Conservation (phyloP, 2,113 vertebrate species). For the Chamaea fasciata region DNA sequence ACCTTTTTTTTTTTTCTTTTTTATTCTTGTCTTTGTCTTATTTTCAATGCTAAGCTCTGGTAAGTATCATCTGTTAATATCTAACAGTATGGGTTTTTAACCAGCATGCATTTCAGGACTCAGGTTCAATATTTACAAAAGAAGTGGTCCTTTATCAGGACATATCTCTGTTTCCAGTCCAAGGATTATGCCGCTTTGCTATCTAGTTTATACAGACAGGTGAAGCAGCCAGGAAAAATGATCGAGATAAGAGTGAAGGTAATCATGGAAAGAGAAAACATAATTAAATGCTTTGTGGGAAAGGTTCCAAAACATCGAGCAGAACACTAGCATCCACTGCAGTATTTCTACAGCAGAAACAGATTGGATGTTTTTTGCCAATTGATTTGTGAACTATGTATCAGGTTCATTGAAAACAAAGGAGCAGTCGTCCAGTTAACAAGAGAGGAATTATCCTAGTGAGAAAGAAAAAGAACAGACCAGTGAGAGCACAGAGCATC, state of each 20-base stretch:
- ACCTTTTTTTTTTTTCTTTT: not conserved
- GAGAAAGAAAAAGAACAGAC: not conserved
- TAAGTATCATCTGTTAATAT: not conserved
- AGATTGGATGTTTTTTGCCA: not conserved
- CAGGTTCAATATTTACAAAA: not conserved
- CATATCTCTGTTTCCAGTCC: not conserved
- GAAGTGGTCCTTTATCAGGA: not conserved
- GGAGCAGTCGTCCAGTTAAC: not conserved
- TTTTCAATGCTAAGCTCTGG: not conserved
- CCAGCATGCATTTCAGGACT: not conserved
- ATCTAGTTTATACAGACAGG: not conserved
- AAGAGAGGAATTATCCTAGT: not conserved
- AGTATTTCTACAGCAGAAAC: not conserved
- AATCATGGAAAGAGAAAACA: not conserved
- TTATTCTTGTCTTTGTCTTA: not conserved
- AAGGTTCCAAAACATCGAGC: not conserved
- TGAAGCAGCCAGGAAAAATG: not conserved
- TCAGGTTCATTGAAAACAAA: not conserved
- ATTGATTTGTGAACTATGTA: not conserved
- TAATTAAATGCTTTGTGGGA: not conserved
- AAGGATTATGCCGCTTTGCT: not conserved
- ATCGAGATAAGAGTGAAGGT: not conserved
- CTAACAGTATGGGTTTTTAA: not conserved
- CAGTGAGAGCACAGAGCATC: not conserved
- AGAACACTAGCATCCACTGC: not conserved